These are phyloP conservation scores for Mustela lutreola DNA, from an alignment of 2,113 vertebrate species.

Conservation along the genomic window DNA sequence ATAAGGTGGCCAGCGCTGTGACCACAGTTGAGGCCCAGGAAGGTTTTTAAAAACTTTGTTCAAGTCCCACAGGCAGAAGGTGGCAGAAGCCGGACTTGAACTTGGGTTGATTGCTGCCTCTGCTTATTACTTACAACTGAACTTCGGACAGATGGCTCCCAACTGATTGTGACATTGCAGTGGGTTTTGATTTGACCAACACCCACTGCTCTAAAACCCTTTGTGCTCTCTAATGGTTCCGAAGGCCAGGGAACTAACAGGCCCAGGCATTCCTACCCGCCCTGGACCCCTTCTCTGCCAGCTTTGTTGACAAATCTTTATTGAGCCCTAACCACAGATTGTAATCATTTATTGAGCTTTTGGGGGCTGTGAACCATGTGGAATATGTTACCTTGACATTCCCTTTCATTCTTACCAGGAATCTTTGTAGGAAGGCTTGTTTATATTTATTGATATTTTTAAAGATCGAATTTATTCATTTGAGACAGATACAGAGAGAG, in stretches of 20 bases:
- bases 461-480: too few species aligned
- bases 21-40: neutral
- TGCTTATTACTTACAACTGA: constrained; percentile 51
- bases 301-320: neutral
- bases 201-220: neutral
- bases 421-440: neutral
- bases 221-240: neutral
- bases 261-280: neutral
- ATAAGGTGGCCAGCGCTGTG: neutral
- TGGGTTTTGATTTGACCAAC: neutral
- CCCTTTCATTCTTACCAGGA: neutral
- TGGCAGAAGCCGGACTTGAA: neutral
- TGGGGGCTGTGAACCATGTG: neutral
- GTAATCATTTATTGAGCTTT: neutral
- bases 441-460: too few species aligned
- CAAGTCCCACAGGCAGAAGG: constrained; percentile 16
- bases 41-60: neutral
- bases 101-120: neutral
- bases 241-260: neutral
- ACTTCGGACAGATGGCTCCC: constrained; percentile 20
- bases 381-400: neutral
- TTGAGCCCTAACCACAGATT: neutral
- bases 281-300: neutral
- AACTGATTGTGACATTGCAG: constrained; percentile 48
- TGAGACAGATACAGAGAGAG: too few species aligned